Conservation (phyloP, 2,113 vertebrate genomes). For the Otis tarda region DNA sequence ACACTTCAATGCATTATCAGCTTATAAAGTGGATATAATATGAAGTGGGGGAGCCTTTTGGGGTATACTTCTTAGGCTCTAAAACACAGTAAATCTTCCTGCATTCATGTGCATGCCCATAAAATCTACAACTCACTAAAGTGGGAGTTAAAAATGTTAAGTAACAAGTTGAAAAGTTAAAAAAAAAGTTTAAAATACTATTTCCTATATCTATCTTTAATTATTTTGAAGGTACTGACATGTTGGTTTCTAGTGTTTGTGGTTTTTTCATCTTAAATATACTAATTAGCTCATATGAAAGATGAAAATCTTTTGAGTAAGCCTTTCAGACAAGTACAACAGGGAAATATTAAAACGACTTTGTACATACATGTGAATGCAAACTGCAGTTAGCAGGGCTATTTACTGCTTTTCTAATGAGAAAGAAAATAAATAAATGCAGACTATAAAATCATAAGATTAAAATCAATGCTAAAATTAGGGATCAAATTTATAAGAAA, state of each 20-base stretch:
- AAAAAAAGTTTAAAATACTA: not conserved
- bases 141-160: not conserved
- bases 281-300: not conserved
- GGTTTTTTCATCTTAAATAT: not conserved
- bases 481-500: not conserved
- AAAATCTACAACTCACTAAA: not conserved
- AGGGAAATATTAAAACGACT: not conserved
- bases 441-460: not conserved
- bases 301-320: not conserved
- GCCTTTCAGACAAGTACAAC: not conserved
- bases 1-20: not conserved
- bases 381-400: not conserved
- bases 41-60: not conserved
- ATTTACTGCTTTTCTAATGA: not conserved
- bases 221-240: not conserved
- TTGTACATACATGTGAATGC: not conserved
- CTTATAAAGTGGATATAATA: not conserved
- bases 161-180: not conserved
- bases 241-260: not conserved
- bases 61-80: not conserved
- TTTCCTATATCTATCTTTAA: not conserved
- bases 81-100: not conserved
- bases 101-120: not conserved
- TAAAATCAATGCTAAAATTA: slow-evolving; percentile 6
- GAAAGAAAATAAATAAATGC: not conserved